A percentile compares a stretch with the other conserved stretches of the same genome.
These are phyloP conservation scores for Corticium candelabrum DNA, from an alignment of 37 sponge, comb jelly and placozoan genomes.

Conservation along the genomic window DNA sequence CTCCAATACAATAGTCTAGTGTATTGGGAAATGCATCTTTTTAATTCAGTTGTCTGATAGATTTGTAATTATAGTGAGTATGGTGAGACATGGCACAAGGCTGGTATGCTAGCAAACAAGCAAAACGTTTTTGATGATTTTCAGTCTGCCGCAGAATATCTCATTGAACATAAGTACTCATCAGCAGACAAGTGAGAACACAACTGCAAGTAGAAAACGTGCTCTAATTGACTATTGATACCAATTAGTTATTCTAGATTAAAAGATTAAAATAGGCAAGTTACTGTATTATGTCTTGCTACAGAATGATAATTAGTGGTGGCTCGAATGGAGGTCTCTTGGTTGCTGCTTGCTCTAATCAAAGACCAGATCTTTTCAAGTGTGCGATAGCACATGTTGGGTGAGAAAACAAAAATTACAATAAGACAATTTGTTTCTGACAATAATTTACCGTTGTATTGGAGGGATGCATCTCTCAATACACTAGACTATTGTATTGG, in stretches of 20 bases:
- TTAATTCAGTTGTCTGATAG: too few relatives aligned
- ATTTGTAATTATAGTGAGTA: constrained; percentile 69
- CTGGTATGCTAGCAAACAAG: constrained; percentile 69
- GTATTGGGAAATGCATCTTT: too few relatives aligned
- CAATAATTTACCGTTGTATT: too few relatives aligned
- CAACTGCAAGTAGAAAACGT: background rate
- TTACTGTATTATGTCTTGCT: background rate
- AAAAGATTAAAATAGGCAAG: too few relatives aligned
- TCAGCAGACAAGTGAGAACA: constrained; percentile 15
- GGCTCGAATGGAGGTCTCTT: constrained; percentile 97
- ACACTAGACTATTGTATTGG: too few relatives aligned
- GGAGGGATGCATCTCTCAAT: too few relatives aligned
- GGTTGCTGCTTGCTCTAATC: constrained; percentile 92
- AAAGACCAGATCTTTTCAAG: constrained; percentile 88
- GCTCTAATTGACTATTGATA: too few relatives aligned
- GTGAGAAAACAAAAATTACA: too few relatives aligned
- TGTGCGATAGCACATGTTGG: constrained; percentile 92
- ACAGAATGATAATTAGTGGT: constrained; percentile 74
- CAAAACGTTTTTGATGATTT: constrained; percentile 99
- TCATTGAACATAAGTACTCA: constrained; percentile 61
- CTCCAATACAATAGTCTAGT: too few relatives aligned
- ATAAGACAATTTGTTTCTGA: too few relatives aligned
- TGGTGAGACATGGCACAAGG: constrained; percentile 92
- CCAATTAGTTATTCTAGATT: too few relatives aligned
- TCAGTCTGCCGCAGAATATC: constrained; percentile 76